Evolutionary conservation across 37 sponge, comb jelly and placozoan species (phyloP).

Genomic region (Dysidea cf. avara): DNA sequence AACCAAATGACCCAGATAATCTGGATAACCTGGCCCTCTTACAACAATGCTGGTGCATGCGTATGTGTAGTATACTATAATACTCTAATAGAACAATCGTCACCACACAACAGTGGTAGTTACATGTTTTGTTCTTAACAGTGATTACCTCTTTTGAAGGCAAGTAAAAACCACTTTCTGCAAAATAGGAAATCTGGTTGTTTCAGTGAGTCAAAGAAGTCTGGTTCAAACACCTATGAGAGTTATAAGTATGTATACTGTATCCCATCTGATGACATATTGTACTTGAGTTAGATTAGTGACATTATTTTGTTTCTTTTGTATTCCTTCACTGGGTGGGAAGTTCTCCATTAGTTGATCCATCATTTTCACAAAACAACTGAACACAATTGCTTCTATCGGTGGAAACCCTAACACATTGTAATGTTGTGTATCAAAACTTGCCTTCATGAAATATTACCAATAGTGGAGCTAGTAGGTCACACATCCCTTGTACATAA

Average conservation of each 20-base stretch:
- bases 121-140: too few species aligned
- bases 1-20: too few species aligned
- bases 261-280: too few species aligned
- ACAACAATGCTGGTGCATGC: too few species aligned
- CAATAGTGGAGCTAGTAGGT: constrained; percentile 90
- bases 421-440: not conserved
- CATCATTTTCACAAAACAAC: constrained; percentile 71
- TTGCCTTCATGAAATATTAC: constrained; percentile 77
- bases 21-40: too few species aligned
- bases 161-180: constrained; percentile 89
- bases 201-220: constrained; percentile 79
- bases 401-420: not conserved
- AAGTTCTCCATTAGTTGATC: constrained; percentile 48
- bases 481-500: constrained; percentile 94
- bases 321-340: constrained; percentile 70
- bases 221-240: constrained; percentile 81
- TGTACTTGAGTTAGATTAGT: too few species aligned
- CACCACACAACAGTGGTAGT: too few species aligned
- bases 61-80: too few species aligned
- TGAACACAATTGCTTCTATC: constrained; percentile 51
- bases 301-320: constrained; percentile 49
- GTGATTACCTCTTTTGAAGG: constrained; percentile 95
- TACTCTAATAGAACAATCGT: too few species aligned
- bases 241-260: too few species aligned
- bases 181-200: constrained; percentile 86